These are phyloP conservation scores for Cyprinodon diabolis DNA, from an alignment of 2,797 vertebrate genomes.

Conservation along the genomic window DNA sequence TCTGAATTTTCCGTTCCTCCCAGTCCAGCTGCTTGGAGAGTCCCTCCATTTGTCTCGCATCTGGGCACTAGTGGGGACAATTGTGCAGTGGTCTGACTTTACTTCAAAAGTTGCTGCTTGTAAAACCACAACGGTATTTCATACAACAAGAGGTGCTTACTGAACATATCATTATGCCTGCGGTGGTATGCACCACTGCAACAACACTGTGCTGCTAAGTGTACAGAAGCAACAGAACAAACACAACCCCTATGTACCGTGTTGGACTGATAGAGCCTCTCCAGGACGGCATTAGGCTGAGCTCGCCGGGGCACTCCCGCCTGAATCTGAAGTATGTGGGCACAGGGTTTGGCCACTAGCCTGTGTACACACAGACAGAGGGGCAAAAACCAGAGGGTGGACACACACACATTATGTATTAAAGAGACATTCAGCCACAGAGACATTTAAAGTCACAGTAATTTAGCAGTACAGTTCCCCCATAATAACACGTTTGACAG, in stretches of 20 bases:
- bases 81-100: slow-evolving; percentile 20
- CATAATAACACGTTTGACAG: slow-evolving; percentile 30
- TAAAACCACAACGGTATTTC: slow-evolving; percentile 23
- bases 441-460: slow-evolving; percentile 19
- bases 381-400: slow-evolving; percentile 42
- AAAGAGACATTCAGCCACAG: slow-evolving; percentile 37
- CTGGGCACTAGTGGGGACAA: slow-evolving; percentile 82
- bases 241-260: slow-evolving; percentile 57
- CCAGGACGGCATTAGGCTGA: slow-evolving; percentile 88
- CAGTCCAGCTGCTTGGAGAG: slow-evolving; percentile 94
- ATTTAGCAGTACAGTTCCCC: slow-evolving; percentile 33
- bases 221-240: slow-evolving; percentile 27
- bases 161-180: slow-evolving; percentile 21
- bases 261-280: slow-evolving; percentile 78
- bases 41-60: slow-evolving; percentile 85
- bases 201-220: slow-evolving; percentile 14
- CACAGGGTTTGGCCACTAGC: slow-evolving; percentile 93
- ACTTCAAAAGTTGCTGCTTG: slow-evolving; percentile 2
- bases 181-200: slow-evolving; percentile 9
- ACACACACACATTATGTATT: slow-evolving; percentile 27
- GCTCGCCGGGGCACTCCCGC: slow-evolving; percentile 81
- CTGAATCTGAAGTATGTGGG: slow-evolving; percentile 89
- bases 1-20: slow-evolving; percentile 90
- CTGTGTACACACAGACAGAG: slow-evolving; percentile 76
- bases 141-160: slow-evolving; percentile 19